These are phyloP conservation scores for Neria commutata DNA, from an alignment of 2,888 invertebrate species.

Conservation along the genomic window DNA sequence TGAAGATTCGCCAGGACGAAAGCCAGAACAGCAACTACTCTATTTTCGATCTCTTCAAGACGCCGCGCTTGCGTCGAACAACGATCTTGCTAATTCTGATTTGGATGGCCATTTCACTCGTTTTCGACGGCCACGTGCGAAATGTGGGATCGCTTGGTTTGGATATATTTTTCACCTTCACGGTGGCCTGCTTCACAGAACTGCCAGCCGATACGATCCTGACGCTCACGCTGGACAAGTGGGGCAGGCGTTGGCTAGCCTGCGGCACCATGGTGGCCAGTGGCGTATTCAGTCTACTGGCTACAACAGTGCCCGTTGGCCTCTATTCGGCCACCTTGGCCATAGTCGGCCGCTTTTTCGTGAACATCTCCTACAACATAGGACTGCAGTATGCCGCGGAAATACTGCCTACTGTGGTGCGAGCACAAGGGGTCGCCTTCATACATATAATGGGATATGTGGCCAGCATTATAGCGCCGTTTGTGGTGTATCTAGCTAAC, in stretches of 20 bases:
- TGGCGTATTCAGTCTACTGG: constrained; percentile 79
- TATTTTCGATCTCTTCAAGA: constrained; percentile 79
- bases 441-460: constrained; percentile 90
- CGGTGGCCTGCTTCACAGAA: constrained; percentile 82
- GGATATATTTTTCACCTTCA: constrained; percentile 84
- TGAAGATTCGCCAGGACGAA: constrained; percentile 74
- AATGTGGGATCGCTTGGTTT: constrained; percentile 84
- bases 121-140: constrained; percentile 87
- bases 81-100: constrained; percentile 80
- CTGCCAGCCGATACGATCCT: constrained; percentile 83
- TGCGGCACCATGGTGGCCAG: constrained; percentile 82
- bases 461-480: constrained; percentile 82
- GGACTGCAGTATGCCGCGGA: constrained; percentile 90
- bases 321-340: constrained; percentile 78
- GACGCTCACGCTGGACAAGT: constrained; percentile 70
- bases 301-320: constrained; percentile 75
- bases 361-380: constrained; percentile 89
- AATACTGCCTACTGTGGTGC: constrained; percentile 82
- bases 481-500: constrained; percentile 81
- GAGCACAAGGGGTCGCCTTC: constrained; percentile 85
- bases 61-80: constrained; percentile 76
- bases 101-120: constrained; percentile 89
- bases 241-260: constrained; percentile 85
- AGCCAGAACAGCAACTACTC: constrained; percentile 75
- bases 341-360: constrained; percentile 82